A percentile compares a stretch with the other conserved stretches of the same genome.
Conservation (phyloP, 2,797 vertebrate species). For the Paguma larvata region DNA sequence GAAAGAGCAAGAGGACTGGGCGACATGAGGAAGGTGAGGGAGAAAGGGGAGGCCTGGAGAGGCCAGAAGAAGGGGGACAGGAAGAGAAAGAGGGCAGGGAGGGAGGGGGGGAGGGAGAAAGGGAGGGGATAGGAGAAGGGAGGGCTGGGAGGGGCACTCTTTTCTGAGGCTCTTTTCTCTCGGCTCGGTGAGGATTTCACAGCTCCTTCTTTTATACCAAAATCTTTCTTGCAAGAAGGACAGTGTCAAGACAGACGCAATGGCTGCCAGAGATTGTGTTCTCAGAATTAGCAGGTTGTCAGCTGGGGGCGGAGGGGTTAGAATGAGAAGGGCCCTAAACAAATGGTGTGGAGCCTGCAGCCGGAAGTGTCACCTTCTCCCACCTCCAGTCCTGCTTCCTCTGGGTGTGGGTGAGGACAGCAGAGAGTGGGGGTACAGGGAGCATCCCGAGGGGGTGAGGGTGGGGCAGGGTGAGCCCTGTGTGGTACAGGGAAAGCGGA, state of each 20-base stretch:
- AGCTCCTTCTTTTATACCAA: conserved; percentile 75
- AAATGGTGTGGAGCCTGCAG: conserved; percentile 32
- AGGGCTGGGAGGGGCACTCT: background rate
- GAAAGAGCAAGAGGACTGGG: background rate
- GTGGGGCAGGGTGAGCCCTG: background rate
- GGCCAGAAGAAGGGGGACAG: rapidly evolving
- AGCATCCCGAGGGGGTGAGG: background rate
- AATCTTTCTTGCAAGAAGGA: conserved; percentile 78
- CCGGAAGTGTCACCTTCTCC: background rate
- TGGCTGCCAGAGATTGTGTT: conserved; percentile 75
- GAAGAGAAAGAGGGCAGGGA: background rate
- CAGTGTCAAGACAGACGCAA: conserved; percentile 41
- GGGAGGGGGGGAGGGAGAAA: background rate
- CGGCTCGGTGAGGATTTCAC: conserved; percentile 70
- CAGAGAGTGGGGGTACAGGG: background rate
- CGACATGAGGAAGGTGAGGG: background rate
- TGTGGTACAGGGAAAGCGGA: background rate
- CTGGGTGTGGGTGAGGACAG: background rate
- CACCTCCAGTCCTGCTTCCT: background rate
- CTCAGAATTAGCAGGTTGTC: conserved; percentile 83
- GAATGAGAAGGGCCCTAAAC: conserved; percentile 76
- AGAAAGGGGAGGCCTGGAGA: background rate
- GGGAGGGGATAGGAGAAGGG: no score
- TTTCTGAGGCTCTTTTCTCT: background rate
- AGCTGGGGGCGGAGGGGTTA: conserved; percentile 69